Base-by-base conservation (phyloP, 2,888 invertebrate genomes). In the Xanthorhoe spadicearia region DNA sequence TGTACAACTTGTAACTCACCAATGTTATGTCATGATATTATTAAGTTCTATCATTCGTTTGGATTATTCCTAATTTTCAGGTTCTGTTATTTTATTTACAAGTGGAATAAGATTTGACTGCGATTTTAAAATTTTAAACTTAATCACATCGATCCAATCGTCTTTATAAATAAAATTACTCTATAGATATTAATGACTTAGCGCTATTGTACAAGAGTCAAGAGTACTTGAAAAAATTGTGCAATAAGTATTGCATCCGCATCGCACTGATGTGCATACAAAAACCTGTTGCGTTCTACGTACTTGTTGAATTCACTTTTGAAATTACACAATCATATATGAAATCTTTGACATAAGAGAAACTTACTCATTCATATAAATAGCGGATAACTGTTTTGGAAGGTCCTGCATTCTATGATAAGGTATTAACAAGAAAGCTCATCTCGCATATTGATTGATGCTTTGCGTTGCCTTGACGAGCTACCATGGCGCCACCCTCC, bases 381-480 rank as follows among this genome's bases (percentile, higher is more conserved):
- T 13, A 13, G 38, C 50, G n/a, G 32, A 57, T 23, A 57, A 48
- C 15, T 48, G 8, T 15, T 7, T 60, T 61, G 65, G 13, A 19
- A 66, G 52, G 48, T 66, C 53, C 35, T 62, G 61, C 70, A 66
- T 72, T 58, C 66, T 68, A 74, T 71, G 69, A 74, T 69, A 62
- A 72, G 72, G 80, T 78, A 88, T 88, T 87, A 86, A 78, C 82
- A 74, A 71, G 79, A 77, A 82, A 83, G 82, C 84, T 86, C 87
- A 88, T 92, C 90, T 87, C 85, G 86, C 86, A 90, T 93, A 93
- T 93, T 93, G 92, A 93, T 93, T 92, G 92, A 92, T 88, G 88
- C 85, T 83, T 84, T 83, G 84, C 85, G 83, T 85, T 83, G 85
- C 86, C 85, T 87, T 88, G 86, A 84, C 84, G 85, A 82, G 84